Base-by-base conservation (phyloP, 2,797 vertebrate genomes). In the Parauchenoglanis punctatus region DNA sequence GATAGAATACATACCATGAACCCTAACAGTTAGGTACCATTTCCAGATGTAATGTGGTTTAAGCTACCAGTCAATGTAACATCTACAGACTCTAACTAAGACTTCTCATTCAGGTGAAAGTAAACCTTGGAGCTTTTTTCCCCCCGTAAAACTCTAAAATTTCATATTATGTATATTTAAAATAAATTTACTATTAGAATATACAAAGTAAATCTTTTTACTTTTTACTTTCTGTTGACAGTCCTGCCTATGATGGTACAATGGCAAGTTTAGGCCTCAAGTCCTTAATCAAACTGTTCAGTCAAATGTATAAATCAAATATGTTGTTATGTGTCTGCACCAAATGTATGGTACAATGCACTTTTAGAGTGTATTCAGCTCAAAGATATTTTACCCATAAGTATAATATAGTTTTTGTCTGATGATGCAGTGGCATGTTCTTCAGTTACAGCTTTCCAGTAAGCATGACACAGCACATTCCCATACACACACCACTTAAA, bases 401-500 rank as follows among this genome's bases (percentile, higher is more conserved):
- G 7, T 18, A 77, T 54, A 40, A 61, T 67, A 49, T 65, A 65
- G 40, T 20, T 49, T 54, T 2, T 83, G n/a, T 67, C 44, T 52
- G 7, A 73, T 67, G 61, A 12, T 40, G 6, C 70, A 15, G 17
- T 52, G 28, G 5, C 15, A 54, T 85, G 28, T 85, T 35, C 68
- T 76, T 76, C 0, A 75, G 11, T 61, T 35, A 46, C 58, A 67
- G 52, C 73, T 83, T 85, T 87, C 56, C n/a, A 85, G 67, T 58
- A 61, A 86, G 49, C 61, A 86, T 84, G 49, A 88, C 67, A 59
- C 20, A 20, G 75, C 52, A 52, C n/a, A 67, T 52, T 46, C 40
- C 25, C 46, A 67, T 23, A 68, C 75, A 44, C 23, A 20, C 28
- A 7, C 7, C n/a, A 35, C 4, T 78, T 58, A 35, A 58, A 56